Base-by-base conservation (phyloP, 2,797 vertebrate genomes). In the Enteromius fasciolatus region DNA sequence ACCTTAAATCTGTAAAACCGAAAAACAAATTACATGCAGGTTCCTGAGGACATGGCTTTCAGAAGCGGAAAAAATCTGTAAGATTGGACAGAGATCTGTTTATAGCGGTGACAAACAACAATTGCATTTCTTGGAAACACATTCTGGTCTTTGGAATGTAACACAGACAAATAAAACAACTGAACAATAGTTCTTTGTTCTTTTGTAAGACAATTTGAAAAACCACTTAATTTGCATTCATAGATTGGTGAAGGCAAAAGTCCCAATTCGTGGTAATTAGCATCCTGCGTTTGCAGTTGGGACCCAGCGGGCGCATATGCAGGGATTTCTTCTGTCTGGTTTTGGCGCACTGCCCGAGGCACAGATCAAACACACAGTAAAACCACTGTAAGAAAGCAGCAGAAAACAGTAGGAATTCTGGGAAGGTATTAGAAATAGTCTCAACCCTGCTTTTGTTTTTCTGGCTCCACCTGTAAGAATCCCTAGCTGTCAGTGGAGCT, bases 371-470 rank as follows among this genome's bases (percentile, higher is more conserved):
- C 10, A 61, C 61, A 25, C 69, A 20, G 83, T 11, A 25, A 33
- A 36, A 75, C 78, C 64, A 80, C 33, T 68, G 28, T 57, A 57
- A 80, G 48, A 72, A 80, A 81, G 63, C 74, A 57, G 74, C 59
- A 77, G 72, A 18, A 75, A 82, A 74, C 83, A 74, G 75, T 25
- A 67, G 69, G 69, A 33, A 76, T 87, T 64, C 69, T 81, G 73
- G 82, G 50, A 83, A 81, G 79, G 67, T 76, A 83, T 86, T 84
- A 86, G 85, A 79, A 54, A 81, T 50, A 39, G 33, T 31, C 83
- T 73, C 84, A 83, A 50, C 68, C 67, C 57, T 79, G 23, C 67
- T 46, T 69, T 83, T 83, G 59, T 80, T 84, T 80, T 46, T 72
- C 64, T 76, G 66, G 9, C 69, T 69, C 59, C 80, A 83, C 77